phyloP scores from a whole-genome alignment of 2,888 invertebrate genomes.

The Megaustenia siamemsis region DNA sequence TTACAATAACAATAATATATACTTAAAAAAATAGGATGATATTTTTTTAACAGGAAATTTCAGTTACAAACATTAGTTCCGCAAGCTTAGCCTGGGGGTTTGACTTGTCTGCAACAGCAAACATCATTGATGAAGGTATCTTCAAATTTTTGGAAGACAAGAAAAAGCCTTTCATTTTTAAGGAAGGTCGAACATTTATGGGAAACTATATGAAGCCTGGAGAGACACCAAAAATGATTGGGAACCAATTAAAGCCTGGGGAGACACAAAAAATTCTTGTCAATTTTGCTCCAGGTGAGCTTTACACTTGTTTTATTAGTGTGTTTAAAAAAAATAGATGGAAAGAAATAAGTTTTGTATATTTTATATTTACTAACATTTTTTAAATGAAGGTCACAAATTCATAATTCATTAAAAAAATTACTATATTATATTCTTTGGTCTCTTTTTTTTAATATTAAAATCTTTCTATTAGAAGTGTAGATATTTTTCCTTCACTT shows the following conservation, averaged over 20 bases:
- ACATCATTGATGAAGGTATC: slow-evolving; percentile 73
- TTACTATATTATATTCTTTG: too few relatives aligned
- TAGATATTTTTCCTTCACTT: too few relatives aligned
- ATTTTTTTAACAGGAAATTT: slow-evolving; percentile 65
- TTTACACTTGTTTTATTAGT: too few relatives aligned
- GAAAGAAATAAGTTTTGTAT: too few relatives aligned
- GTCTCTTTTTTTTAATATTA: too few relatives aligned
- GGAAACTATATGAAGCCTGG: slow-evolving; percentile 77
- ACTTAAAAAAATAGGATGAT: neutral
- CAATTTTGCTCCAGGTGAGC: slow-evolving; percentile 77
- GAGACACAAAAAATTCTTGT: slow-evolving; percentile 73
- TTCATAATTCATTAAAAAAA: too few relatives aligned
- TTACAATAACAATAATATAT: neutral
- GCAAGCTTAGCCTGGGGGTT: slow-evolving; percentile 74
- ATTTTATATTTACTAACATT: too few relatives aligned
- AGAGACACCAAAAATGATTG: slow-evolving; percentile 71
- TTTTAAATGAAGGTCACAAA: too few relatives aligned
- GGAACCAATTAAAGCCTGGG: slow-evolving; percentile 76
- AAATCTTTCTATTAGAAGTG: too few relatives aligned
- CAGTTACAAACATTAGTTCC: slow-evolving; percentile 77
- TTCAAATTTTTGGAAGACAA: slow-evolving; percentile 77
- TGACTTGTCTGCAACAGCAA: slow-evolving; percentile 70
- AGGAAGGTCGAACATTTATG: slow-evolving; percentile 68
- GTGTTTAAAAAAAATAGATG: too few relatives aligned
- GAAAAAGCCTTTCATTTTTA: slow-evolving; percentile 74